phyloP scores from a whole-genome alignment of 1,140 invertebrate species.

The Lasioglossum baleicum region DNA sequence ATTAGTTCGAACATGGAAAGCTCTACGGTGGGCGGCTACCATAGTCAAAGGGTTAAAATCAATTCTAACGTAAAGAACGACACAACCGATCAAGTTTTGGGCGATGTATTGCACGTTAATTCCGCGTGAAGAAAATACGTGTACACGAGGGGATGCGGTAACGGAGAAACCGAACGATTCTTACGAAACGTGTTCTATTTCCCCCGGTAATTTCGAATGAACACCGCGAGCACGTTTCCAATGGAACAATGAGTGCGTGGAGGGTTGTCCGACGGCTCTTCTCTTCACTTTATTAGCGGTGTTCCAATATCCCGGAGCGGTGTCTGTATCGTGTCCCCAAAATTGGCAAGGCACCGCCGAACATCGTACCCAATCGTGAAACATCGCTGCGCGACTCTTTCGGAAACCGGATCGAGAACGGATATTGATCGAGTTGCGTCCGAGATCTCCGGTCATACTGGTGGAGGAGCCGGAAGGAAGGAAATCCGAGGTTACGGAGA shows the following conservation, averaged over 20 bases:
- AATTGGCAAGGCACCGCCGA: slow-evolving; percentile 3
- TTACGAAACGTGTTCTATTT: slow-evolving; percentile 4
- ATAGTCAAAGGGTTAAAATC: no score
- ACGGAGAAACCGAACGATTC: background rate
- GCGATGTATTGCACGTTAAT: background rate
- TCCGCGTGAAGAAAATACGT: background rate
- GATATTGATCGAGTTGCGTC: background rate
- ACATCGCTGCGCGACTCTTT: background rate
- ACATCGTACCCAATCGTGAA: background rate
- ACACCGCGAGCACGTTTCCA: background rate
- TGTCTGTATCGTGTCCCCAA: background rate
- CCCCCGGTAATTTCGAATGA: background rate
- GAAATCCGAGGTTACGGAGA: background rate
- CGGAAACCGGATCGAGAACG: background rate
- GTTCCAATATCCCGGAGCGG: background rate
- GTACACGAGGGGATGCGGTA: background rate
- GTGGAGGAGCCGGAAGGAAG: background rate
- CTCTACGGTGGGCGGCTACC: no score
- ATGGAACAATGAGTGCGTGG: no score
- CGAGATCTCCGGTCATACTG: background rate
- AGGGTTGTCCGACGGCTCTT: background rate
- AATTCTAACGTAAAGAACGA: no score
- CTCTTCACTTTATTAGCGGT: slow-evolving; percentile 13
- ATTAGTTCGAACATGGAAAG: no score
- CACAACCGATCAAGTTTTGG: background rate